Base-by-base conservation (phyloP, 2,888 invertebrate genomes). In the Poecilus cupreus region DNA sequence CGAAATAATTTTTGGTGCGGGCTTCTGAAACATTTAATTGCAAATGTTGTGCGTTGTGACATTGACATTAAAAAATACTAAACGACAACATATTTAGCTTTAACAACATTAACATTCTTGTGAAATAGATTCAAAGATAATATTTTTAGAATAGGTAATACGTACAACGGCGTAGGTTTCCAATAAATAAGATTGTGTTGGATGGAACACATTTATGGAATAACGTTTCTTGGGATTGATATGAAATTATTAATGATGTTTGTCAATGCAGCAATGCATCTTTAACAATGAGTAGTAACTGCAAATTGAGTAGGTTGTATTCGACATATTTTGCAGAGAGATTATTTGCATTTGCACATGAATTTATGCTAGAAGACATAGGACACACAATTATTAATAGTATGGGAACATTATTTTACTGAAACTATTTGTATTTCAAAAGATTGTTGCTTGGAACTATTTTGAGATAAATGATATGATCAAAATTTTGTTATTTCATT, bases 61-160 rank as follows among this genome's bases (percentile, higher is more conserved):
- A 79, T 79, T 79, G 79, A 79, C 79, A 79, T 79, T 79, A 79
- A 79, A 68, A 79, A 76, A 51, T 51, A 76, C 43, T 51, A 16
- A 60, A 24, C 64, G 13, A 37, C 64, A 68, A 68, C 18, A 68
- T 60, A 60, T 13, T 24, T 32, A 37, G 32, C 8, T 2, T 32
- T 51, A 18, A 8, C 0, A 51, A 13, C n/a, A 11, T n/a, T 2
- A 43, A 43, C 43, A 43, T 43, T 43, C 26, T 68, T 68, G 32
- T 32, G 64, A 64, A 64, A 68, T 60, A 10, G n/a, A 0, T 11
- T 13, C 3, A 5, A 0, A 43, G 43, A 43, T 43, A n/a, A 60
- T 26, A 60, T 60, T 60, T 60, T 60, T 22, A 26, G 60, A 24
- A 60, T 60, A 60, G 60, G 60, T 60, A 60, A 60, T 60, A 60